Evolutionary conservation across 2,113 vertebrate genomes (phyloP), one percentile per base, ranked within the genome.

Genomic region (Apeltes quadracus): DNA sequence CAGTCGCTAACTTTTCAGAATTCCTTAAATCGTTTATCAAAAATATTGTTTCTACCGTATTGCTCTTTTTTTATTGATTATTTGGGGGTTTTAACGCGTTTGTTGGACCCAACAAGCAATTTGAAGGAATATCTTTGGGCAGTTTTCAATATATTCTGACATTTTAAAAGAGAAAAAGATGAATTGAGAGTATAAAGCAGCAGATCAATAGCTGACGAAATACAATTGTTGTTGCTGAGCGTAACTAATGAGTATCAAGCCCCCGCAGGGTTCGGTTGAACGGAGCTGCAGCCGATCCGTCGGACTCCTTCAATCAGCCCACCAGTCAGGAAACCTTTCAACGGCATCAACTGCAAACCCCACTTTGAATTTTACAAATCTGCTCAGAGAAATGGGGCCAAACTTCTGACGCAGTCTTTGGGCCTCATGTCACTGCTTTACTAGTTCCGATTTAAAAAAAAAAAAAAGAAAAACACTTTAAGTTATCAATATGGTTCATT

Each of bases 311-410:
- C 1, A 27, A 43, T 32, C 51, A 32, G 4, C 57, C 20, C 29
- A 6, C 29, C 6, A 22, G 41, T n/a, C 53, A 11, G 61, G 2
- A 22, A 4, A 15, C 13, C 13, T 58, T 16, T 5, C 41, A 74
- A 27, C 53, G 36, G 32, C 57, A 20, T 50, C 71, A 69, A 74
- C 22, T 25, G 43, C 29, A 83, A 18, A 64, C 62, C 14, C 43
- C 29, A 51, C 69, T 2, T 65, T 72, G 64, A 69, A 69, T n/a
- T n/a, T n/a, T n/a, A n/a, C n/a, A n/a, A n/a, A n/a, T 74, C 53
- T 65, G 71, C 67, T 72, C 54, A 39, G 44, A 43, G 48, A 58
- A 79, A 79, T 2, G 58, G 72, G 22, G 32, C 50, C 50, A 16
- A 32, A 53, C 41, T 23, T 27, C 68, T 57, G 7, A 44, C 36